Percentiles rank a stretch among this genome's conserved stretches.
Conservation (phyloP, 1,140 invertebrate species). For the Planococcus citri region DNA sequence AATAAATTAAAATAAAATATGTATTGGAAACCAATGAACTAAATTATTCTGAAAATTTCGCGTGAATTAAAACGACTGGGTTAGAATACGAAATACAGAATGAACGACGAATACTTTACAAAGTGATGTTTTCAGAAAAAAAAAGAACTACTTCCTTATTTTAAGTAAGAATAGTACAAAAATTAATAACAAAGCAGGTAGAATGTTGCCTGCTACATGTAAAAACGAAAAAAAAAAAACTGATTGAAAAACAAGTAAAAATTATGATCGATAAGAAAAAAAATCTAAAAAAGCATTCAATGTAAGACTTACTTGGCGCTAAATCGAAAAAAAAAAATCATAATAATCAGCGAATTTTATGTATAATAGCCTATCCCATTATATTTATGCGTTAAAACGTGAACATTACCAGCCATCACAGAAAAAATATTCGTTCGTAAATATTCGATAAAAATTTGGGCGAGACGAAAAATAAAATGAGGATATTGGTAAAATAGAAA, state of each 20-base stretch:
- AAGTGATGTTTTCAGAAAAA: background rate
- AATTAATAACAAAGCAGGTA: background rate
- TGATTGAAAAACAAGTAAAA: constrained; percentile 3
- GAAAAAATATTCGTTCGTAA: constrained; percentile 10
- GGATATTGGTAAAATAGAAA: constrained; percentile 18
- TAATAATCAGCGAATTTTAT: background rate
- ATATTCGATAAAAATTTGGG: constrained; percentile 11
- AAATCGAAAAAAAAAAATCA: constrained; percentile 1
- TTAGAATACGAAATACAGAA: too few species aligned
- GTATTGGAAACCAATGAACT: too few species aligned
- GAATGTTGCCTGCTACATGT: background rate
- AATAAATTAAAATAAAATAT: too few species aligned
- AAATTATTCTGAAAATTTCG: background rate
- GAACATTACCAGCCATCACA: constrained; percentile 3
- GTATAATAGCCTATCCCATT: background rate
- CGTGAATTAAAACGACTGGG: background rate
- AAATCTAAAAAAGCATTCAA: background rate
- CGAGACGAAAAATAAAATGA: background rate
- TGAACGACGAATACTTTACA: background rate
- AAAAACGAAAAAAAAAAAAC: background rate
- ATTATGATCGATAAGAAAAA: background rate
- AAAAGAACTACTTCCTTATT: background rate
- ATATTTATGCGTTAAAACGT: constrained; percentile 11
- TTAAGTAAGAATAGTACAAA: background rate
- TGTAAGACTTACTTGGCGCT: background rate